Base-by-base conservation (phyloP, 2,113 vertebrate genomes). In the Notarius quadriscutis region DNA sequence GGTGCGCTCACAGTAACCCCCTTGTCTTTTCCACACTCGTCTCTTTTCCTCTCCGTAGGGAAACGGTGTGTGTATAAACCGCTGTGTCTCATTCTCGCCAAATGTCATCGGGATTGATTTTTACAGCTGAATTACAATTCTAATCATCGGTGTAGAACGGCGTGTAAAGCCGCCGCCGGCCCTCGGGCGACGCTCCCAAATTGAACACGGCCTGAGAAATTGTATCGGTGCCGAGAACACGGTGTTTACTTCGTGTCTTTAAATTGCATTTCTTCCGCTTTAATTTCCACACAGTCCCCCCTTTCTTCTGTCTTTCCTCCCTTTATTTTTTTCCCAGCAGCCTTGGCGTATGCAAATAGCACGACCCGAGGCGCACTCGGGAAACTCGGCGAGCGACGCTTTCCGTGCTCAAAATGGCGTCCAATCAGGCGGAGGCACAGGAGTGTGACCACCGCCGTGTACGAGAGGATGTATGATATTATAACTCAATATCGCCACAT, bases 201-300 rank as follows among this genome's bases (percentile, higher is more conserved):
- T 96, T 96, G 96, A 94, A 96, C 96, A 96, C 95, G 95, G 94
- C 92, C 92, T 88, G 92, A 95, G 94, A 96, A 96, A 96, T 96
- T 96, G 96, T 96, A 93, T 96, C 93, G 94, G 91, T 89, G 92
- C 91, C 89, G 92, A 93, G 95, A 95, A 96, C 96, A 96, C 95
- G 96, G 95, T 95, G 96, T 94, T 94, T 94, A 95, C 94, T 96
- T 96, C 94, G 95, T 96, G 96, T 95, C 96, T 97, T 96, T 95
- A 98, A 98, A 98, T 97, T 97, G 95, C 96, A 96, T 98, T 97
- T 97, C 95, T 94, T 95, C 93, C 94, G 94, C 95, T 93, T 96
- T 96, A 96, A 97, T 96, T 96, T 95, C 95, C 93, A 90, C 92
- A 92, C 92, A 88, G 86, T 92, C 89, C 69, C 88, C 83, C 84